Evolutionary conservation across 2,888 invertebrate genomes (phyloP).

Genomic region (Tolmerus cingulatus): DNA sequence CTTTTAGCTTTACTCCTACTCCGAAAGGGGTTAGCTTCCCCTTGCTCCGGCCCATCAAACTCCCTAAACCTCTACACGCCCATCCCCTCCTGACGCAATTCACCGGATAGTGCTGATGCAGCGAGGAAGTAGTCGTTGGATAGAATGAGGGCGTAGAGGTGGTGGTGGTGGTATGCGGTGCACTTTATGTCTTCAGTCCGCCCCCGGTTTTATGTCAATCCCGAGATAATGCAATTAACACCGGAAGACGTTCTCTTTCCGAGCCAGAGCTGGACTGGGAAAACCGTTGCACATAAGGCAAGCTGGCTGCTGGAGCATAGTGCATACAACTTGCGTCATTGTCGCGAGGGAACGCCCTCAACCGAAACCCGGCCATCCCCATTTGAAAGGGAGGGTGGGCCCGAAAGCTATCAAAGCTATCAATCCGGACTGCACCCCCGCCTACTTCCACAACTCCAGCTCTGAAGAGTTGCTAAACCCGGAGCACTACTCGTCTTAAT

Average conservation of each 20-base stretch:
- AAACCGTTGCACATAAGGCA: neutral
- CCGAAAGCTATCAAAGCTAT: neutral
- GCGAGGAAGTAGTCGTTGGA: neutral
- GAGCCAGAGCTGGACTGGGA: neutral
- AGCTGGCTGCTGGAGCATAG: neutral
- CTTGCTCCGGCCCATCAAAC: neutral
- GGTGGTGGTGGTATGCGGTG: neutral
- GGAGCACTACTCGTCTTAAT: neutral
- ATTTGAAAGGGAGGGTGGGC: neutral
- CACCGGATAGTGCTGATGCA: neutral
- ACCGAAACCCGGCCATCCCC: neutral
- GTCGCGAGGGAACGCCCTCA: neutral
- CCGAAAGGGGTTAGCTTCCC: conserved; percentile 1
- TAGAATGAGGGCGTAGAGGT: neutral
- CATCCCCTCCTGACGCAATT: neutral
- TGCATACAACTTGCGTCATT: neutral
- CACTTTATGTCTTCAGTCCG: conserved; percentile 9
- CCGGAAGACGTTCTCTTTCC: conserved; percentile 34
- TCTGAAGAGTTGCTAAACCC: neutral
- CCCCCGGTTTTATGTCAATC: conserved; percentile 39
- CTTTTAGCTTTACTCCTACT: conserved; percentile 42
- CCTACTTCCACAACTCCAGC: neutral
- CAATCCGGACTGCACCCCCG: neutral
- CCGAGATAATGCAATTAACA: conserved; percentile 43
- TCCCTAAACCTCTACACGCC: neutral